Evolutionary conservation across 1,140 invertebrate genomes (phyloP).

Genomic region (Hypsibius dujardini): DNA sequence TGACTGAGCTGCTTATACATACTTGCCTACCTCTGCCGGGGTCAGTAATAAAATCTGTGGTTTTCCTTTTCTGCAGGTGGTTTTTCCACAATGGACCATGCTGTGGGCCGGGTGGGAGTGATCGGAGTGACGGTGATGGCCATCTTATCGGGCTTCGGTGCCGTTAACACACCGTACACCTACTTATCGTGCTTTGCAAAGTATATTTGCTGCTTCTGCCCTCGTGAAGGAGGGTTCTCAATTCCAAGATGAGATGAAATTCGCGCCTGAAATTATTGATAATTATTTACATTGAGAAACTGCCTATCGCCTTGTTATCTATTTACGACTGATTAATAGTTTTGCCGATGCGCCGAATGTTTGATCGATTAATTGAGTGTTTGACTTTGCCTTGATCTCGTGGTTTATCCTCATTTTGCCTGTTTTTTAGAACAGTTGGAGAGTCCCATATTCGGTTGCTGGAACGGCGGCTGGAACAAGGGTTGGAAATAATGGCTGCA

Average conservation of each 20-base stretch:
- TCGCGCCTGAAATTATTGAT: too few relatives aligned
- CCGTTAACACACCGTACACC: constrained; percentile 97
- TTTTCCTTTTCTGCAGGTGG: constrained; percentile 41
- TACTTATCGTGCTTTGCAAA: constrained; percentile 97
- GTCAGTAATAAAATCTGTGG: too few relatives aligned
- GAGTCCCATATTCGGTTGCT: constrained; percentile 64
- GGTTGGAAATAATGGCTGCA: constrained; percentile 83
- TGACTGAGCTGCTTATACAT: too few relatives aligned
- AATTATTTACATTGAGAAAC: too few relatives aligned
- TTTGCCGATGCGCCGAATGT: too few relatives aligned
- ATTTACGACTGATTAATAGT: too few relatives aligned
- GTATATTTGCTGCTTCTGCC: constrained; percentile 32
- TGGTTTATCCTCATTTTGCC: constrained; percentile 16
- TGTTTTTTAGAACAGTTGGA: constrained; percentile 57
- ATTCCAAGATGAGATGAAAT: too few relatives aligned
- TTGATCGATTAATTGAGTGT: too few relatives aligned
- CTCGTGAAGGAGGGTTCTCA: too few relatives aligned
- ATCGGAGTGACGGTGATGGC: constrained; percentile 99
- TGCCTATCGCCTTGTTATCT: constrained; percentile 9
- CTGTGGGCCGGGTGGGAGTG: constrained; percentile 82
- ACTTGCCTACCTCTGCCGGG: too few relatives aligned
- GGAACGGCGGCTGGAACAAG: constrained; percentile 77
- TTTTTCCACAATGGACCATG: constrained; percentile 68
- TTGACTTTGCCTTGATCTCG: constrained; percentile 16
- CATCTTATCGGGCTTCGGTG: constrained; percentile 93